Evolutionary conservation across 1,140 invertebrate genomes (phyloP).

Genomic region (Scaptomyza graminum): DNA sequence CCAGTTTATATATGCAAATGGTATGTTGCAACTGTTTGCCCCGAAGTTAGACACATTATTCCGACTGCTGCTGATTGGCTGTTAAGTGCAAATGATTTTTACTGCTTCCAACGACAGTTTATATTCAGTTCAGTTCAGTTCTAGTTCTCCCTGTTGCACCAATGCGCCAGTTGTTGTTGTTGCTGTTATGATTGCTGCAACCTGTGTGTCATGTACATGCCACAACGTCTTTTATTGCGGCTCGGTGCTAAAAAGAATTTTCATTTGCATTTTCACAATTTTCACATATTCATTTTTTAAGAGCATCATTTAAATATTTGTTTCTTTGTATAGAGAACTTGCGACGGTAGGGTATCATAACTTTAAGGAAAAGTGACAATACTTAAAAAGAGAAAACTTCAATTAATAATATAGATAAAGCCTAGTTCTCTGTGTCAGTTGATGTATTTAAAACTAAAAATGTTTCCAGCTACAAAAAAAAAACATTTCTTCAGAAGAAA

Average conservation of each 20-base stretch:
- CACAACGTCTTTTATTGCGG: slow-evolving; percentile 23
- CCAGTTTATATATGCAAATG: slow-evolving; percentile 20
- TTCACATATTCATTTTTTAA: slow-evolving; percentile 27
- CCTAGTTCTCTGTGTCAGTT: too few relatives aligned
- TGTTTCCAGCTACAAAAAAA: too few relatives aligned
- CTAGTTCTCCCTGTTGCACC: too few relatives aligned
- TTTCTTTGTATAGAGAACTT: too few relatives aligned
- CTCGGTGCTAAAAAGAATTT: slow-evolving; percentile 20
- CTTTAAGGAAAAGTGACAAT: too few relatives aligned
- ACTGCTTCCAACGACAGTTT: slow-evolving; percentile 23
- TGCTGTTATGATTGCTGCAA: background rate
- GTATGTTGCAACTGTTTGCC: background rate
- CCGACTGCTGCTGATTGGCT: slow-evolving; percentile 31
- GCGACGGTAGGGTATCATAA: background rate
- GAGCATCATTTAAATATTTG: slow-evolving; percentile 19
- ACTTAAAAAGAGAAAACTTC: too few relatives aligned
- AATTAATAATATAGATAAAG: too few relatives aligned
- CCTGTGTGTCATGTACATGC: background rate
- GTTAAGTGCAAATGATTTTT: slow-evolving; percentile 51
- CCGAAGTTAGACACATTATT: slow-evolving; percentile 14
- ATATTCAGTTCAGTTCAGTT: slow-evolving; percentile 2
- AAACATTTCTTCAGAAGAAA: too few relatives aligned
- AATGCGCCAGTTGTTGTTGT: too few relatives aligned
- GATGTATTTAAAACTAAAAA: too few relatives aligned
- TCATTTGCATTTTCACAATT: slow-evolving; percentile 16